Conservation (phyloP, 2,888 invertebrate species). For the Clitarchus hookeri region DNA sequence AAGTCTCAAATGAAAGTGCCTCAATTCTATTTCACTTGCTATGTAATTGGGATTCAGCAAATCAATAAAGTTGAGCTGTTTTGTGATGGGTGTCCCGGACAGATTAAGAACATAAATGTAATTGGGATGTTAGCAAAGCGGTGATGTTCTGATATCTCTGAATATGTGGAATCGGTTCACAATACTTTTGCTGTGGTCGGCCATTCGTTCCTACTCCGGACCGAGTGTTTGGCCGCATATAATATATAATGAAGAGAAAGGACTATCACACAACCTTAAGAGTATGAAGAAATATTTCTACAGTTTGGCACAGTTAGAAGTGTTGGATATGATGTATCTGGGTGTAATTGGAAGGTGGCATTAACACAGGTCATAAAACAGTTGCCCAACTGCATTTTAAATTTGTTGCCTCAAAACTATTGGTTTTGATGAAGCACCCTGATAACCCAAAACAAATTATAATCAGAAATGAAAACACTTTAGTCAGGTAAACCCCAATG, state of each 20-base stretch:
- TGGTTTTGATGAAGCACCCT: neutral
- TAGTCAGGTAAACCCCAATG: too few relatives aligned
- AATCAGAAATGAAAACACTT: neutral
- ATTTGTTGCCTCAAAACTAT: slow-evolving; percentile 12
- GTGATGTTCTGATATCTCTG: neutral
- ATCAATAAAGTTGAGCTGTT: too few relatives aligned
- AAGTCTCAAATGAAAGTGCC: too few relatives aligned
- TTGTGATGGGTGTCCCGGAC: too few relatives aligned
- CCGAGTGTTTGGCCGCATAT: neutral
- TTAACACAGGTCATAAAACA: too few relatives aligned
- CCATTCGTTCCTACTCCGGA: neutral
- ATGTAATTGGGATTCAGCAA: too few relatives aligned
- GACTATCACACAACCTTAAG: neutral
- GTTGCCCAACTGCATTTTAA: neutral
- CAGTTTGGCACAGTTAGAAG: too few relatives aligned
- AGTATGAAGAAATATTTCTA: too few relatives aligned
- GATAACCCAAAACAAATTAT: neutral
- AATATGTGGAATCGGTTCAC: neutral
- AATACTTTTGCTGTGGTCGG: neutral
- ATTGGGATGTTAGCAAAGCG: neutral
- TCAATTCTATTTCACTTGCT: too few relatives aligned
- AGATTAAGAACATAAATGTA: neutral
- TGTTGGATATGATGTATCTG: too few relatives aligned
- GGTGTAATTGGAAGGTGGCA: too few relatives aligned
- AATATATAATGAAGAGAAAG: neutral